These are phyloP conservation scores for Cheumatopsyche charites DNA, from an alignment of 1,140 invertebrate species.

Conservation along the genomic window DNA sequence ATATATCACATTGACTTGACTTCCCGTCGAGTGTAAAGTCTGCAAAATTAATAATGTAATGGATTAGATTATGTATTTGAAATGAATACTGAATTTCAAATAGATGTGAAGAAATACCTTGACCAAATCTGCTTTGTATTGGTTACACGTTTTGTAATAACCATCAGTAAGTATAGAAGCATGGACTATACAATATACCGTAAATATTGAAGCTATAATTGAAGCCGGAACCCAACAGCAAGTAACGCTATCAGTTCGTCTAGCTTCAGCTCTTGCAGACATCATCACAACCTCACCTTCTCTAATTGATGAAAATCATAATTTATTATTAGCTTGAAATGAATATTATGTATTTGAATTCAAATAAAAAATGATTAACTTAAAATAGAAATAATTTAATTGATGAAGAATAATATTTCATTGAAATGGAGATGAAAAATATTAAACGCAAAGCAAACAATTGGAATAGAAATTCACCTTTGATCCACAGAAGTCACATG, in stretches of 20 bases:
- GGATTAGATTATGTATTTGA: too few species aligned
- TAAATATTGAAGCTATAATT: slow-evolving; percentile 63
- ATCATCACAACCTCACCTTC: slow-evolving; percentile 66
- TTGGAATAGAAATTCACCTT: slow-evolving; percentile 55
- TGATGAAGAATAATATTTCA: too few species aligned
- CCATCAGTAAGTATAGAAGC: slow-evolving; percentile 69
- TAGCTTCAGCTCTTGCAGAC: slow-evolving; percentile 59
- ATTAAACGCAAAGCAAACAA: too few species aligned
- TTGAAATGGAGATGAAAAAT: too few species aligned
- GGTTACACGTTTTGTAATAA: slow-evolving; percentile 69
- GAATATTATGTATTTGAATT: slow-evolving; percentile 1
- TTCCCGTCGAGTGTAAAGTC: slow-evolving; percentile 63
- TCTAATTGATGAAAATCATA: slow-evolving; percentile 51
- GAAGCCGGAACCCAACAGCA: slow-evolving; percentile 68
- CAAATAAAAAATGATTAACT: too few species aligned
- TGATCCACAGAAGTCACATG: slow-evolving; percentile 61
- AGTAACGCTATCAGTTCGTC: slow-evolving; percentile 58
- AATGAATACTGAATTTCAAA: too few species aligned
- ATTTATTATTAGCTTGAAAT: slow-evolving; percentile 33
- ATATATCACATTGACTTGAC: slow-evolving; percentile 66
- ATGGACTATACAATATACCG: slow-evolving; percentile 66
- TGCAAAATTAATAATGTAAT: slow-evolving; percentile 52
- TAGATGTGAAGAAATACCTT: slow-evolving; percentile 53
- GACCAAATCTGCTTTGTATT: slow-evolving; percentile 67
- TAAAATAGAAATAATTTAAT: too few species aligned